Conservation (phyloP, 2,888 invertebrate genomes). For the Automeris io region DNA sequence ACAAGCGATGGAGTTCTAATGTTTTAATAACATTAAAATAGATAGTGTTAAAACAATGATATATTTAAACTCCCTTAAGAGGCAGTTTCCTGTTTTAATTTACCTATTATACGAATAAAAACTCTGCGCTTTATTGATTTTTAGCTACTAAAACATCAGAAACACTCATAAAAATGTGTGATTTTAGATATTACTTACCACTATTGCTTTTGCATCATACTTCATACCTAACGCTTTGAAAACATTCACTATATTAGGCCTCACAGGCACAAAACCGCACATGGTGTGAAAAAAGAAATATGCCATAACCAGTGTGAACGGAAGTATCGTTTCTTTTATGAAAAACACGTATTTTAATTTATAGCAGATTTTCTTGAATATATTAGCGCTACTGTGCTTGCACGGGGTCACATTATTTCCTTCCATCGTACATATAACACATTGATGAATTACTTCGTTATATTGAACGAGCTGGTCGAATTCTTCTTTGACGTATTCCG, state of each 20-base stretch:
- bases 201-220: constrained; percentile 56
- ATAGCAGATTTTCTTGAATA: constrained; percentile 34
- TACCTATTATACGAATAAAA: no score
- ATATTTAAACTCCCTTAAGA: no score
- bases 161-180: no score
- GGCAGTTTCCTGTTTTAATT: no score
- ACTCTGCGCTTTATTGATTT: no score
- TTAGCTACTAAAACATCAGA: no score
- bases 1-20: no score
- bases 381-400: constrained; percentile 35
- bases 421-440: constrained; percentile 49
- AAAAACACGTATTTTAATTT: constrained; percentile 56
- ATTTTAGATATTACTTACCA: constrained; percentile 67
- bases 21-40: no score
- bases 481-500: constrained; percentile 69
- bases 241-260: constrained; percentile 75
- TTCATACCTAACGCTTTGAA: constrained; percentile 68
- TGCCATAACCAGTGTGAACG: constrained; percentile 66
- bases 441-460: constrained; percentile 48
- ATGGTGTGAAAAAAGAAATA: constrained; percentile 74
- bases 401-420: constrained; percentile 35
- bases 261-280: constrained; percentile 66
- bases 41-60: no score
- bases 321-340: constrained; percentile 70
- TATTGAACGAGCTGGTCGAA: constrained; percentile 65